These are phyloP conservation scores for Sphaerophoria taeniata DNA, from an alignment of 2,888 invertebrate species.

Conservation along the genomic window DNA sequence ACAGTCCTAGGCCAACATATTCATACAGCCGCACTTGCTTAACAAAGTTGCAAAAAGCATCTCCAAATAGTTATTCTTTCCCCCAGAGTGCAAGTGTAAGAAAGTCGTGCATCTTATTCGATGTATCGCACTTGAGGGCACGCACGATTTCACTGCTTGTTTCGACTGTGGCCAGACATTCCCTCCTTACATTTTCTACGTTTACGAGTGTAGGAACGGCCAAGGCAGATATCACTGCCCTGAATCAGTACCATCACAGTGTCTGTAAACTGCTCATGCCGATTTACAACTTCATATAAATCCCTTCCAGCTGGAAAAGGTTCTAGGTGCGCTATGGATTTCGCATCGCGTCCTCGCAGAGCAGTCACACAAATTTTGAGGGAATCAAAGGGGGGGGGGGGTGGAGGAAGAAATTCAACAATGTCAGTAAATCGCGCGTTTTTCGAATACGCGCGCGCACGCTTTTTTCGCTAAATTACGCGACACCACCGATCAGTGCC, in stretches of 20 bases:
- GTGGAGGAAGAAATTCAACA: conserved; percentile 29
- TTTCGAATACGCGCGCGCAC: conserved; percentile 70
- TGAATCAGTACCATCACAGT: conserved; percentile 25
- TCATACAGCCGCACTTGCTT: not conserved
- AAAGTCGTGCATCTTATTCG: conserved; percentile 76
- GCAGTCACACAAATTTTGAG: conserved; percentile 29
- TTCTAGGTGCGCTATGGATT: no score
- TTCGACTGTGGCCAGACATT: conserved; percentile 20
- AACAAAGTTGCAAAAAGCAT: not conserved
- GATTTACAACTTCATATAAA: conserved; percentile 72
- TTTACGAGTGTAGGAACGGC: conserved; percentile 25
- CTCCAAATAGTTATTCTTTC: conserved; percentile 43
- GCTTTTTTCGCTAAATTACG: conserved; percentile 42
- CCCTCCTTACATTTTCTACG: conserved; percentile 41
- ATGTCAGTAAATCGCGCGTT: conserved; percentile 74
- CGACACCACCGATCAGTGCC: conserved; percentile 55
- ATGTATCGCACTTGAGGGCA: conserved; percentile 77
- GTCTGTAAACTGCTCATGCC: conserved; percentile 41
- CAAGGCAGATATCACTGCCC: conserved; percentile 55
- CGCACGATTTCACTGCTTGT: conserved; percentile 76
- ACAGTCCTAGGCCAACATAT: not conserved
- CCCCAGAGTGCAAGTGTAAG: conserved; percentile 69
- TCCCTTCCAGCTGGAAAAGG: conserved; percentile 31
- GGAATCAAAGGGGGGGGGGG: no score
- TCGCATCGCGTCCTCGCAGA: conserved; percentile 37